Evolutionary conservation across 2,888 invertebrate species (phyloP).

Genomic region (Aleiodes alternator): DNA sequence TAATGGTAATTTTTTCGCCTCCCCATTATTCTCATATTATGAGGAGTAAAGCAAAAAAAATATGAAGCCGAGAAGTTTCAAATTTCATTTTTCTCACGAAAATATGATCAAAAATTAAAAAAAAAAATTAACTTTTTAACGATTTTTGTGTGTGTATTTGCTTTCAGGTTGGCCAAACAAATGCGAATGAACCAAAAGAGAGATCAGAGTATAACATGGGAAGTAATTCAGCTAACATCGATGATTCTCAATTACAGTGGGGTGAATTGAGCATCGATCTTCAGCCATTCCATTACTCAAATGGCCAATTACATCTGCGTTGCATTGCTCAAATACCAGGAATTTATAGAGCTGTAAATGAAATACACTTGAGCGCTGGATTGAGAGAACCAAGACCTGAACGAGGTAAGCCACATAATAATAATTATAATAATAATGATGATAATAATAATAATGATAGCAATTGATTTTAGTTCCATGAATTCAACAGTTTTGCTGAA

Average conservation of each 20-base stretch:
- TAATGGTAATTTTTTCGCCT: slow-evolving; percentile 12
- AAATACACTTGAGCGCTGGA: slow-evolving; percentile 80
- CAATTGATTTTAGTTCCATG: neutral
- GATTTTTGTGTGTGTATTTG: neutral
- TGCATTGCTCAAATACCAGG: slow-evolving; percentile 84
- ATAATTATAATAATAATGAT: neutral
- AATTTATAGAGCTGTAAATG: slow-evolving; percentile 83
- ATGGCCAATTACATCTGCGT: slow-evolving; percentile 82
- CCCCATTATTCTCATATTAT: slow-evolving; percentile 12
- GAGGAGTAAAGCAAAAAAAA: slow-evolving; percentile 17
- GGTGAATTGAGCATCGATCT: slow-evolving; percentile 80
- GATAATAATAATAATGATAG: too few relatives aligned
- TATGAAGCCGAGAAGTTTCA: neutral
- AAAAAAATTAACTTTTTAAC: too few relatives aligned
- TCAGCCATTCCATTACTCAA: slow-evolving; percentile 78
- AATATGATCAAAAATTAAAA: too few relatives aligned
- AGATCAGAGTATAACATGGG: slow-evolving; percentile 25
- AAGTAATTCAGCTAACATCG: slow-evolving; percentile 14
- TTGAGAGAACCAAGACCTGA: slow-evolving; percentile 87
- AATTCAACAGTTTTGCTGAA: neutral
- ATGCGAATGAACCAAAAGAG: slow-evolving; percentile 7
- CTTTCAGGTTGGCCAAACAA: slow-evolving; percentile 22
- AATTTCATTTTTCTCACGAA: neutral
- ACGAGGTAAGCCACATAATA: slow-evolving; percentile 79
- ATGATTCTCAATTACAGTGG: slow-evolving; percentile 76